A percentile compares a stretch with the other conserved stretches of the same genome.
These are phyloP conservation scores for Rhineura floridana DNA, from an alignment of 2,113 vertebrate genomes.

Conservation along the genomic window DNA sequence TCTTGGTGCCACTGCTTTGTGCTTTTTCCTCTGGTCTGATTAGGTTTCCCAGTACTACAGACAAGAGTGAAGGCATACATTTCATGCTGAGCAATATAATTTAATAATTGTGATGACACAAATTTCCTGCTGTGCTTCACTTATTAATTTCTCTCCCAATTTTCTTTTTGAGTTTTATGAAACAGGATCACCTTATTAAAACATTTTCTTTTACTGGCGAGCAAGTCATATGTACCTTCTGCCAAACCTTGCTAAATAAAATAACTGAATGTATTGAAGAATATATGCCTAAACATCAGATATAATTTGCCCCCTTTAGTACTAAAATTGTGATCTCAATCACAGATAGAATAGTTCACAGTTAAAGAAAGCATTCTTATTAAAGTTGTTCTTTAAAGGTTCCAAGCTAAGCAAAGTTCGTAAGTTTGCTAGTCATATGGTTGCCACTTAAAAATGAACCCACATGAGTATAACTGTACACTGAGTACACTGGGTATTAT, in stretches of 20 bases:
- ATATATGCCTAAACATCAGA: conserved; percentile 36
- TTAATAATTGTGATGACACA: conserved; percentile 49
- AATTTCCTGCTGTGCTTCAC: conserved; percentile 57
- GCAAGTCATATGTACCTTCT: background rate
- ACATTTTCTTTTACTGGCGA: background rate
- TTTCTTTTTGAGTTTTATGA: conserved; percentile 18
- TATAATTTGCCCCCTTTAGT: conserved; percentile 32
- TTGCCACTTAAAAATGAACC: background rate
- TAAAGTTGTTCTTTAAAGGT: conserved; percentile 38
- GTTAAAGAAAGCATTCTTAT: conserved; percentile 20
- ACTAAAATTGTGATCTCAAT: conserved; percentile 17
- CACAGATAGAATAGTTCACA: conserved; percentile 13
- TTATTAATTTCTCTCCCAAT: background rate
- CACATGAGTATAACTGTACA: background rate
- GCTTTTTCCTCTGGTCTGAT: conserved; percentile 43
- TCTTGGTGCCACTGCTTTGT: conserved; percentile 78
- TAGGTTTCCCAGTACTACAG: conserved; percentile 42
- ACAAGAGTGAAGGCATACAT: conserved; percentile 55
- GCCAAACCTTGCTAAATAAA: background rate
- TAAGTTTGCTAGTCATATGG: background rate
- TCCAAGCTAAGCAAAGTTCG: conserved; percentile 5
- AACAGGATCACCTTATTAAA: background rate
- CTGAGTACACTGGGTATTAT: background rate
- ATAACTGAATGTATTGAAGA: conserved; percentile 20
- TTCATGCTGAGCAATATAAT: conserved; percentile 62